These are phyloP conservation scores for Hypomecis atomaria DNA, from an alignment of 2,888 invertebrate species.

Conservation along the genomic window DNA sequence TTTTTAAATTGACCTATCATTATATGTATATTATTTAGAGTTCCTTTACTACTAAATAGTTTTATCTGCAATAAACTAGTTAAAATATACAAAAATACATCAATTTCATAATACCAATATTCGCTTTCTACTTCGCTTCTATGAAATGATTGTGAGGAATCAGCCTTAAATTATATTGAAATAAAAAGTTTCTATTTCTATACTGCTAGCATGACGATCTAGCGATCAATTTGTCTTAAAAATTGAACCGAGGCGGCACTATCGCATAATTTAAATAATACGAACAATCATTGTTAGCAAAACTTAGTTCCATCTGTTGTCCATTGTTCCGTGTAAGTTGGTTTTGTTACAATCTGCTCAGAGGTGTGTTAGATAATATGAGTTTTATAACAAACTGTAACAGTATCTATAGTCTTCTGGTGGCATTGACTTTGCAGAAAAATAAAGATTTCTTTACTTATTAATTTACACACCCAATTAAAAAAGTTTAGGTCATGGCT, in stretches of 20 bases:
- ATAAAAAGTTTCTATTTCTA: conserved; percentile 62
- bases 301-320: background rate
- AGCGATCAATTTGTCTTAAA: conserved; percentile 1
- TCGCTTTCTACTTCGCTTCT: conserved; percentile 51
- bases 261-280: background rate
- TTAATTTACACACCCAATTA: no score
- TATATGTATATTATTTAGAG: no score
- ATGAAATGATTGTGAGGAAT: conserved; percentile 46
- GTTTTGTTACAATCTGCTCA: conserved; percentile 18
- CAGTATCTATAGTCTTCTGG: background rate
- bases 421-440: background rate
- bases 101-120: conserved; percentile 32
- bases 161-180: conserved; percentile 36
- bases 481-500: no score
- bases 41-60: no score
- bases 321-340: background rate
- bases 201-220: conserved; percentile 61
- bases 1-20: no score
- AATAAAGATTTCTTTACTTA: no score
- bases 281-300: no score
- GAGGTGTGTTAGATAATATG: conserved; percentile 12
- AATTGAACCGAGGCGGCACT: background rate
- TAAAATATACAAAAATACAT: no score
- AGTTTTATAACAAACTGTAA: conserved; percentile 1
- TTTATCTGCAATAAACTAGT: no score